Base-by-base conservation (phyloP, 2,797 vertebrate species). In the Pterois miles region DNA sequence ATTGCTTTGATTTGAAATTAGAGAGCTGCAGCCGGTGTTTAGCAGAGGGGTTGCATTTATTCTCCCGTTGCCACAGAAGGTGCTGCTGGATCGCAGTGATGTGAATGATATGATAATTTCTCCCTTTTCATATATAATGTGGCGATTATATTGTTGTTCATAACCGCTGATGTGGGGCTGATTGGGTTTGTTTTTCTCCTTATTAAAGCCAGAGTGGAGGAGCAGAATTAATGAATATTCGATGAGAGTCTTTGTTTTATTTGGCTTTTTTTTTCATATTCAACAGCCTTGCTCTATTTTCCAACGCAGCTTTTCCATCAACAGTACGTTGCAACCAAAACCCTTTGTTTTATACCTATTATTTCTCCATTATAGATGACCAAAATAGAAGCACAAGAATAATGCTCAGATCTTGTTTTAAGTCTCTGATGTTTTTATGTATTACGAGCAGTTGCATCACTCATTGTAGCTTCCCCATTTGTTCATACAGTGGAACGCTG, bases 161-260 rank as follows among this genome's bases (percentile, higher is more conserved):
- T 83, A 83, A 63, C 50, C 23, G 16, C 85, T 83, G 87, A 88
- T 86, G 72, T 87, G 80, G 65, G 67, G 70, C 84, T 88, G 89
- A 90, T 91, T 91, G 81, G 90, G 86, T 88, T 92, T 86, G 78
- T 89, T 91, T 89, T 83, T 50, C 79, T 88, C 69, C 85, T 87
- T 89, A 92, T 92, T 92, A 85, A 91, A 90, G 86, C 80, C 34
- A 0, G 66, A 84, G 79, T 80, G 50, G 58, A 90, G 87, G 65
- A 84, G 78, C 80, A 72, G 75, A 69, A 38, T 65, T 79, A 65
- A 91, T 92, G 89, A 92, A 92, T 92, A 91, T 90, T 90, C 84
- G 9, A 91, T 92, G 79, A 88, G 82, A 76, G 78, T 16, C 81
- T 90, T 88, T 88, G 88, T 84, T 88, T 84, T 73, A 74, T 79